These are phyloP conservation scores for Parelbella ahira DNA, from an alignment of 2,888 invertebrate genomes.

Conservation along the genomic window DNA sequence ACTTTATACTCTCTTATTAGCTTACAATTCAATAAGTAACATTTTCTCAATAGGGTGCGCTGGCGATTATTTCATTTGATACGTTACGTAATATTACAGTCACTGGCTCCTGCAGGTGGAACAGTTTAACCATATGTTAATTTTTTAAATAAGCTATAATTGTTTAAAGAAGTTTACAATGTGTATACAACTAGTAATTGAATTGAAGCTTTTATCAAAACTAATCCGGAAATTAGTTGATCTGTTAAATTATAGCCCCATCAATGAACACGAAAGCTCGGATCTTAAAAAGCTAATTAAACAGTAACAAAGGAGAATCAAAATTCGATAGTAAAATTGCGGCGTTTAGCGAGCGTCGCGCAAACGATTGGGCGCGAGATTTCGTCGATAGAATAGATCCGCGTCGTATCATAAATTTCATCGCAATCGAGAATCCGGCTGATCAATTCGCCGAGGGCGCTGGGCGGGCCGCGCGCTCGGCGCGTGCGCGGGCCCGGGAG, in stretches of 20 bases:
- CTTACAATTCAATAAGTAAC: too few relatives aligned
- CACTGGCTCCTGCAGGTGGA: too few relatives aligned
- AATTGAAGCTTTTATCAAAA: too few relatives aligned
- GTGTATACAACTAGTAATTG: too few relatives aligned
- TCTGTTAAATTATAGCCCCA: conserved; percentile 4
- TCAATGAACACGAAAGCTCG: conserved; percentile 6
- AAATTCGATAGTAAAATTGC: conserved; percentile 27
- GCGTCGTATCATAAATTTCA: conserved; percentile 75
- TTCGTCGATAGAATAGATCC: conserved; percentile 68
- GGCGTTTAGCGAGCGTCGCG: conserved; percentile 42
- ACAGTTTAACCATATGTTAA: too few relatives aligned
- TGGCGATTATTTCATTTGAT: too few relatives aligned
- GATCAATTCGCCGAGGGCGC: conserved; percentile 60
- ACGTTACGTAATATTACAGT: too few relatives aligned
- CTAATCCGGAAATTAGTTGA: too few relatives aligned
- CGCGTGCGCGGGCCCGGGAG: conserved; percentile 39
- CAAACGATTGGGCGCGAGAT: conserved; percentile 49
- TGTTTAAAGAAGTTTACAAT: too few relatives aligned
- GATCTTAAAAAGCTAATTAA: conserved; percentile 12
- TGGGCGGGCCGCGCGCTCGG: conserved; percentile 20
- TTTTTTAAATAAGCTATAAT: too few relatives aligned
- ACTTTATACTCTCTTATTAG: too few relatives aligned
- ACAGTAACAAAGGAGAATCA: conserved; percentile 17
- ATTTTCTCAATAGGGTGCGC: too few relatives aligned
- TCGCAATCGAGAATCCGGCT: conserved; percentile 73